These are phyloP conservation scores for Epinephelus malabaricus DNA, from an alignment of 2,797 vertebrate species.

Conservation along the genomic window DNA sequence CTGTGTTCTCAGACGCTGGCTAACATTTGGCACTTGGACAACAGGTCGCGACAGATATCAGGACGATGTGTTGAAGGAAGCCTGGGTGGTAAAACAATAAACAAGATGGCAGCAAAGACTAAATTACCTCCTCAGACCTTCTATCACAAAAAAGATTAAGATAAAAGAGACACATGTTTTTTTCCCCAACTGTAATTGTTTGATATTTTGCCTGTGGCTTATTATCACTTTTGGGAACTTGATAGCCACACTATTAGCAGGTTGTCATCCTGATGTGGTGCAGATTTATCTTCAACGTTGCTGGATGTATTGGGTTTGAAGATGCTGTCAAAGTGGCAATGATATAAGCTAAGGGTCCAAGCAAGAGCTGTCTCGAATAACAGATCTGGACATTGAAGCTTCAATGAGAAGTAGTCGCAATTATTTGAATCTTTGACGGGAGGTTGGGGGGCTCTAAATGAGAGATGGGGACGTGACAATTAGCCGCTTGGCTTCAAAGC, in stretches of 20 bases:
- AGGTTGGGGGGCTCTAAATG: too few relatives aligned
- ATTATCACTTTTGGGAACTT: constrained; percentile 28
- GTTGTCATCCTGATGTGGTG: constrained; percentile 24
- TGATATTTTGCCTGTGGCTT: neutral
- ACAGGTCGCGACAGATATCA: constrained; percentile 42
- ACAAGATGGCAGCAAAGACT: constrained; percentile 10
- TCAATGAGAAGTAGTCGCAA: too few relatives aligned
- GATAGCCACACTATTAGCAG: constrained; percentile 41
- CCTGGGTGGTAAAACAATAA: constrained; percentile 54
- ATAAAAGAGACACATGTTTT: neutral
- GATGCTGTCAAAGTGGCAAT: constrained; percentile 20
- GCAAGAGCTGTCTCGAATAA: too few relatives aligned
- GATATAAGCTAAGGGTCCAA: constrained; percentile 21
- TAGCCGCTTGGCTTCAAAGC: too few relatives aligned
- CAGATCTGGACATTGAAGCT: too few relatives aligned
- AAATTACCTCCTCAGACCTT: constrained; percentile 6
- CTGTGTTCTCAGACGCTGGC: constrained; percentile 57
- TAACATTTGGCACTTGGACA: constrained; percentile 58
- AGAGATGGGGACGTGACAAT: too few relatives aligned
- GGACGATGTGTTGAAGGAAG: constrained; percentile 53
- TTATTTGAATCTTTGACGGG: too few relatives aligned
- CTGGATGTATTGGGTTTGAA: constrained; percentile 41
- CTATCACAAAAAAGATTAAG: neutral
- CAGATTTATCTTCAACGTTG: neutral
- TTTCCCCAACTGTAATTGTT: neutral